A percentile compares a stretch with the other conserved stretches of the same genome.
Evolutionary conservation across 2,888 invertebrate species (phyloP).

Genomic region (Phalera bucephala): DNA sequence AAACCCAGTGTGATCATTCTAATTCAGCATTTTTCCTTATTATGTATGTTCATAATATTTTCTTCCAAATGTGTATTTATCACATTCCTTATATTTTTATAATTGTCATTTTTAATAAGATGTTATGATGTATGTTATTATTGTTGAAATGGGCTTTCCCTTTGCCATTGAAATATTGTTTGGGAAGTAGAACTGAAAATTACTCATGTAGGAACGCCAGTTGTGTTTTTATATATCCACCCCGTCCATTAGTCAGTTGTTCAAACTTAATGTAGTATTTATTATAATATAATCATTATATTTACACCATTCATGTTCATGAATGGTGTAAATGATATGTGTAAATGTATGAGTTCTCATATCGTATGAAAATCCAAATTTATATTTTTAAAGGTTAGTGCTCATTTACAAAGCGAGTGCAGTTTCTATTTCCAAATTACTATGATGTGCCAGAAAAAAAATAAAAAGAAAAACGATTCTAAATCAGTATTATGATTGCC

Average conservation of each 20-base stretch:
- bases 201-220: conserved; percentile 24
- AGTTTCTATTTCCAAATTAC: conserved; percentile 15
- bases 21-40: conserved; percentile 16
- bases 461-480: conserved; percentile 28
- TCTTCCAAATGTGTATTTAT: conserved; percentile 27
- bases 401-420: conserved; percentile 25
- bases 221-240: too few species aligned
- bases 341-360: neutral
- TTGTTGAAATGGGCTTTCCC: conserved; percentile 12
- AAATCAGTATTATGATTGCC: conserved; percentile 48
- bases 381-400: conserved; percentile 29
- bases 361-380: conserved; percentile 4
- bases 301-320: too few species aligned
- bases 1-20: conserved; percentile 47
- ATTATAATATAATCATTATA: conserved; percentile 1
- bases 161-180: conserved; percentile 35
- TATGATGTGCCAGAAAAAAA: conserved; percentile 40
- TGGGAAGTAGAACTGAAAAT: conserved; percentile 8
- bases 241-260: conserved; percentile 42
- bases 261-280: conserved; percentile 15
- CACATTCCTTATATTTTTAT: conserved; percentile 35
- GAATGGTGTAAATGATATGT: too few species aligned
- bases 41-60: conserved; percentile 12
- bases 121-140: conserved; percentile 8
- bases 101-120: neutral